Percentiles rank a stretch among this genome's conserved stretches.
These are phyloP conservation scores for Irena cyanogastra DNA, from an alignment of 2,113 vertebrate genomes.

Conservation along the genomic window DNA sequence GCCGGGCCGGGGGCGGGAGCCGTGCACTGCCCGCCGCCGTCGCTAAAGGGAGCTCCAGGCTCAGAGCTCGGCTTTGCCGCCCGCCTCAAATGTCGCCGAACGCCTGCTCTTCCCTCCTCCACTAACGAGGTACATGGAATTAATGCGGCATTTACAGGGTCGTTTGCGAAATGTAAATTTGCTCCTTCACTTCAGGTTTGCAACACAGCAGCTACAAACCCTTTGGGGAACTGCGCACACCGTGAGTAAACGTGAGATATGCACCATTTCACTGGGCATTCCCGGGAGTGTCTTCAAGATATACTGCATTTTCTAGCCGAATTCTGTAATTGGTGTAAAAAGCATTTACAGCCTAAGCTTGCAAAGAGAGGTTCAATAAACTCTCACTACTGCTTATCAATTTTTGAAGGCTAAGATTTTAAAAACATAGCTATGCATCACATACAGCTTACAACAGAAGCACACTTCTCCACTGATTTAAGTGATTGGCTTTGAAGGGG, in stretches of 20 bases:
- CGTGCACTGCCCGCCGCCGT: background rate
- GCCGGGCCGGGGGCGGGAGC: background rate
- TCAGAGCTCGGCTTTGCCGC: background rate
- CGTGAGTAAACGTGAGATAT: background rate
- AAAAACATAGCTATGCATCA: background rate
- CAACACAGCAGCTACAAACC: background rate
- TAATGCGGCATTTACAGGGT: background rate
- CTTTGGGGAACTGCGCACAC: background rate
- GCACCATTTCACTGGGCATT: background rate
- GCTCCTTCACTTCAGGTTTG: background rate
- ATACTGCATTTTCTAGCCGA: background rate
- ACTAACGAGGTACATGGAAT: background rate
- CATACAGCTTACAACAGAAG: background rate
- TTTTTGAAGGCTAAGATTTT: background rate
- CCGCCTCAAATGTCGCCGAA: rapidly evolving
- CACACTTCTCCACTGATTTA: background rate
- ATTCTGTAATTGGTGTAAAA: background rate
- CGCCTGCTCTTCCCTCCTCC: background rate
- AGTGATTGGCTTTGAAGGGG: background rate
- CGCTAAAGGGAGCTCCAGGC: conserved; percentile 68
- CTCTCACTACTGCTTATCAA: background rate
- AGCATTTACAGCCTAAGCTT: background rate
- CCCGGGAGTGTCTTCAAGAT: background rate
- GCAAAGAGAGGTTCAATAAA: background rate
- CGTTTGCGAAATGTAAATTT: background rate